Base-by-base conservation (phyloP, 1,140 invertebrate genomes). In the Lineus longissimus region DNA sequence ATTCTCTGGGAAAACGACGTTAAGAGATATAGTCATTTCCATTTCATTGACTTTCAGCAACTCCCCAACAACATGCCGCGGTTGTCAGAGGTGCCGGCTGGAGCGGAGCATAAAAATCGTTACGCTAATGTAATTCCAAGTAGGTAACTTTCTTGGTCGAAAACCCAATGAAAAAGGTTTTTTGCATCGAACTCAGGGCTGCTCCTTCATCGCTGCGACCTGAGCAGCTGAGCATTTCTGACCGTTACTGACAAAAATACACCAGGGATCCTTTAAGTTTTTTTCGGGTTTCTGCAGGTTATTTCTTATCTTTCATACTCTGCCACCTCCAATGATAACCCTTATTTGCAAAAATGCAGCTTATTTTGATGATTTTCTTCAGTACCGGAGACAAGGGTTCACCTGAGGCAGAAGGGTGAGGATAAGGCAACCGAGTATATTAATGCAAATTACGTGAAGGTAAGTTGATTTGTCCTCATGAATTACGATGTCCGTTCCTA, bases 121-220 rank as follows among this genome's bases (percentile, higher is more conserved):
- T 96, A 93, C 82, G 92, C 93, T 43, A 96, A 97, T 83, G 92
- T 95, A 31, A 89, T 95, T 71, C 94, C 94, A 59, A 64, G 79
- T 81, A 75, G 74, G 74, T 71, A 7, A 6, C 47, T 19, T 27
- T 22, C 15, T 22, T 6, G 17, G 6, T 4, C 17, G 22, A 31
- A 22, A 47, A 15, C 57, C 15, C 31, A 13, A 58, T 22, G 25
- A 22, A 47, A 31, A 22, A 11, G 19, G 40, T n/a, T n/a, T n/a
- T n/a, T n/a, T n/a, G n/a, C n/a, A n/a, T n/a, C n/a, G n/a, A n/a
- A n/a, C n/a, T n/a, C n/a, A n/a, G n/a, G n/a, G n/a, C n/a, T n/a
- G n/a, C n/a, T n/a, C n/a, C n/a, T n/a, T n/a, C n/a, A n/a, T n/a
- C n/a, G n/a, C n/a, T n/a, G n/a, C n/a, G n/a, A n/a, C n/a, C n/a